These are phyloP conservation scores for Philonicus albiceps DNA, from an alignment of 2,888 invertebrate species.

Conservation along the genomic window DNA sequence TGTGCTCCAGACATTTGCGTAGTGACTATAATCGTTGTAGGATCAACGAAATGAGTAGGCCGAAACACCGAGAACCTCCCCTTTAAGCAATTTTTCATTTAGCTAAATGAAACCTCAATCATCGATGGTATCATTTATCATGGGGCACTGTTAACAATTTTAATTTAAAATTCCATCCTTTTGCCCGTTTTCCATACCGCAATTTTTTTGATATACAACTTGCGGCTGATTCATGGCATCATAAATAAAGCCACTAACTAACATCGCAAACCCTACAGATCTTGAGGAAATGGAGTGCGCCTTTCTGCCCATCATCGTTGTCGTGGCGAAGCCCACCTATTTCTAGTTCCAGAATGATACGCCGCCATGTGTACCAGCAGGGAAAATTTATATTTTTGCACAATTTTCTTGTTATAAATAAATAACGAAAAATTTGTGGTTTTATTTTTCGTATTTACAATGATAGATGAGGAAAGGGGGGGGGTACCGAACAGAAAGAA, in stretches of 20 bases:
- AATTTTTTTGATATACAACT: constrained; percentile 18
- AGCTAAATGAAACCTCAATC: constrained; percentile 26
- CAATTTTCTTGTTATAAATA: constrained; percentile 49
- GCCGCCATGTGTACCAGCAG: neutral
- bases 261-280: neutral
- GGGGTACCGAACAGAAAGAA: neutral
- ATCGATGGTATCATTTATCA: constrained; percentile 33
- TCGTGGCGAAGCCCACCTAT: constrained; percentile 35
- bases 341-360: constrained; percentile 24
- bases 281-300: neutral
- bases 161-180: constrained; percentile 38
- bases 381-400: constrained; percentile 40
- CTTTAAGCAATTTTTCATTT: constrained; percentile 17
- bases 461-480: neutral
- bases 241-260: constrained; percentile 37
- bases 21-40: neutral
- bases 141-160: constrained; percentile 37
- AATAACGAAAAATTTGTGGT: constrained; percentile 44
- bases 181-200: constrained; percentile 1
- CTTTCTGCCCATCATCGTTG: constrained; percentile 25
- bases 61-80: constrained; percentile 3
- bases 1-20: neutral
- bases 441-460: neutral
- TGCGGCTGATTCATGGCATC: constrained; percentile 37
- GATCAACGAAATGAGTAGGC: constrained; percentile 2